Conservation (phyloP, 2,888 invertebrate genomes). For the Drosophila fulvimacula region DNA sequence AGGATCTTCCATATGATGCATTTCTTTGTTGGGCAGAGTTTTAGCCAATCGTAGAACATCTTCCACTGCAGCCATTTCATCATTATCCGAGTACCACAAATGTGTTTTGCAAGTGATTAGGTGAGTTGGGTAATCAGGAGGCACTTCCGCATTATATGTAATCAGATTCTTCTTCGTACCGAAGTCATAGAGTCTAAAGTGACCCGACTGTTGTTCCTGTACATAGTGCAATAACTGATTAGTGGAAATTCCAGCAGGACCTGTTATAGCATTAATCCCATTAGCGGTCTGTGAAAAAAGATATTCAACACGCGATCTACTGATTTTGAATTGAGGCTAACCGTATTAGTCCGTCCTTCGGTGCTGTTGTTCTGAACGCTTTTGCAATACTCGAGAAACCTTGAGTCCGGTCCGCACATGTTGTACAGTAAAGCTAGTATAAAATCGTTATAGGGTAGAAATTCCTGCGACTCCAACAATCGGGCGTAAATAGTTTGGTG, state of each 20-base stretch:
- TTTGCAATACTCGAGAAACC: conserved; percentile 79
- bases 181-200: conserved; percentile 67
- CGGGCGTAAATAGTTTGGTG: conserved; percentile 48
- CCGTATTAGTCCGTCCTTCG: conserved; percentile 44
- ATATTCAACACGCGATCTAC: neutral
- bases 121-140: conserved; percentile 64
- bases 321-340: neutral
- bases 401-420: conserved; percentile 82
- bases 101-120: conserved; percentile 57
- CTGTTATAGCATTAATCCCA: conserved; percentile 35
- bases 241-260: conserved; percentile 71
- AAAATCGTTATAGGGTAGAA: conserved; percentile 86
- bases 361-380: conserved; percentile 15
- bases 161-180: conserved; percentile 54
- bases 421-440: conserved; percentile 85
- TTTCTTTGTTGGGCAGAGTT: conserved; percentile 57
- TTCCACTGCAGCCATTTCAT: conserved; percentile 60
- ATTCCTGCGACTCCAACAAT: conserved; percentile 85
- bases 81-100: conserved; percentile 75
- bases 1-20: conserved; percentile 66
- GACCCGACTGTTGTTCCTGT: conserved; percentile 66
- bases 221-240: conserved; percentile 74
- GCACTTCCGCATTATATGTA: conserved; percentile 52
- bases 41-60: conserved; percentile 63
- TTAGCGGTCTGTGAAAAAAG: conserved; percentile 27